Base-by-base conservation (phyloP, 1,140 invertebrate genomes). In the Drosophila nigromelanica region DNA sequence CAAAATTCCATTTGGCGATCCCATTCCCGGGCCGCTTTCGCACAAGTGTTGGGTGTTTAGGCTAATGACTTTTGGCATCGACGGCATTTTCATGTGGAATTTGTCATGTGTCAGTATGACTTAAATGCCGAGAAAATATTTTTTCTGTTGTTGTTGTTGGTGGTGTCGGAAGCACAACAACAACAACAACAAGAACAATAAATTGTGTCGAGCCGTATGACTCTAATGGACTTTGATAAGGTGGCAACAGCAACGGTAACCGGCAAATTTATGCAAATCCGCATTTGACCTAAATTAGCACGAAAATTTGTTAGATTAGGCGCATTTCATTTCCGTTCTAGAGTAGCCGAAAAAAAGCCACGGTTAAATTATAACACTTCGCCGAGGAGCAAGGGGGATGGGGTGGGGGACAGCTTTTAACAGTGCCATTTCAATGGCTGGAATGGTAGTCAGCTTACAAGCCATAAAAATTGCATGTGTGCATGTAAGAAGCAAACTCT, bases 301-400 rank as follows among this genome's bases (percentile, higher is more conserved):
- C 83, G 83, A 89, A 80, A 89, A 83, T 89, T 83, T 89, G 79
- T 89, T 83, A 89, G 83, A 89, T 89, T 89, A 89, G 83, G 83
- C 62, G 63, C 73, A 78, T 77, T 89, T 83, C 76, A 78, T 89
- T 89, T 89, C 82, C 78, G 59, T 30, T 42, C 39, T 43, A 64
- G 51, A 50, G 45, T 50, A 47, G 37, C 75, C 58, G 33, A 72
- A 77, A 77, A 67, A 64, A 52, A 37, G 52, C 39, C 39, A 43
- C 52, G 37, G 48, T 39, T 33, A 40, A 55, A 56, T 62, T 48
- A 54, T 63, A 54, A 55, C 68, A 56, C 69, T 59, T 58, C 14
- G 5, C 15, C 15, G 21, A 24, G 21, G 1, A 24, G 2, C 21
- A 14, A 30, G 50, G 39, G 30, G 15, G 27, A 7, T 1, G 4